Conservation (phyloP, 2,113 vertebrate species). For the Lamprotornis superbus region DNA sequence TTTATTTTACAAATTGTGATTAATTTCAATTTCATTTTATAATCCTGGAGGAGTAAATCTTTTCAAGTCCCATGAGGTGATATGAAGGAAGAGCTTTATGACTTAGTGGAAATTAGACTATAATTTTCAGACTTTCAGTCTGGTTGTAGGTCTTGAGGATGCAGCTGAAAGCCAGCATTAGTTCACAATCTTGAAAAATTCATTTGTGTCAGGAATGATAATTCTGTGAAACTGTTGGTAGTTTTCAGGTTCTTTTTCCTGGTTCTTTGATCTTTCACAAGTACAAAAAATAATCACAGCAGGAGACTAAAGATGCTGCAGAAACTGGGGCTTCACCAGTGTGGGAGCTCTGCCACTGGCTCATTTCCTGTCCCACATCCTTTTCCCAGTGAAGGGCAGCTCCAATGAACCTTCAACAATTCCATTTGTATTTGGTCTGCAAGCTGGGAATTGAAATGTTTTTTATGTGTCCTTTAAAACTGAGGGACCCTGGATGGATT, state of each 20-base stretch:
- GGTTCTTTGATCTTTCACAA: not conserved
- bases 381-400: not conserved
- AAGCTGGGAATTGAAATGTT: rapidly evolving
- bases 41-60: slow-evolving; percentile 5
- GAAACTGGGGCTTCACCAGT: not conserved
- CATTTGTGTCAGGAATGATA: not conserved
- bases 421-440: not conserved
- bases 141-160: not conserved
- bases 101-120: not conserved
- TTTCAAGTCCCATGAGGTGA: not conserved
- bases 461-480: not conserved
- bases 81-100: not conserved
- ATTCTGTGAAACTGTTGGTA: not conserved
- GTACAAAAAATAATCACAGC: not conserved
- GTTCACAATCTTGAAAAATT: not conserved
- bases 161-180: not conserved
- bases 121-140: not conserved
- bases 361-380: not conserved
- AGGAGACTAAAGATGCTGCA: not conserved
- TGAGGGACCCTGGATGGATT: not conserved
- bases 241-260: not conserved
- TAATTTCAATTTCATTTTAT: slow-evolving; percentile 47
- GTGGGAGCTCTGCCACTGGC: not conserved
- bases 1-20: slow-evolving; percentile 39
- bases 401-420: not conserved